Base-by-base conservation (phyloP, 2,888 invertebrate genomes). In the Lydus trimaculatus region DNA sequence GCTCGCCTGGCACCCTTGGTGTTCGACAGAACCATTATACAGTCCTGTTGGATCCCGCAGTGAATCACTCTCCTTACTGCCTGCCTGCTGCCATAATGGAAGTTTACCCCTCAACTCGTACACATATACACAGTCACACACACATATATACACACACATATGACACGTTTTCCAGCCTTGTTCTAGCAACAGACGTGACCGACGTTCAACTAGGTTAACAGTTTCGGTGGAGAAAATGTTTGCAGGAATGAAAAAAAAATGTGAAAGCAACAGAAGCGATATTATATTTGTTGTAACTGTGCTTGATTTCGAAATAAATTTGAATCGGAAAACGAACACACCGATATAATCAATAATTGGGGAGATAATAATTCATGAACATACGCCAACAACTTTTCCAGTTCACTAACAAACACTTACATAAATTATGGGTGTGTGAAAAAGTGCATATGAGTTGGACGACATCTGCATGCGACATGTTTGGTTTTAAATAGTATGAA, bases 61-160 rank as follows among this genome's bases (percentile, higher is more conserved):
- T 78, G 77, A 78, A 77, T 78, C 76, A 77, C 76, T 75, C 77
- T 76, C 75, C 75, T 66, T 60, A 48, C 48, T 11, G 20, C 48
- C 69, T 71, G 72, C 73, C 67, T 70, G 39, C 60, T 67, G 72
- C 76, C 67, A 70, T 73, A 71, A 73, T 69, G 65, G 72, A 60
- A 65, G 67, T 63, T 66, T 70, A 67, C 3, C 48, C 48, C 20
- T 20, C 48, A 20, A 9, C 48, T 48, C 48, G 13, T 20, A 48
- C 48, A 20, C 48, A 48, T 65, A 56, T 70, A 68, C 59, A 67
- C 60, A 69, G 62, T 62, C 70, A 69, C 67, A 65, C 68, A 73
- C 75, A 74, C 75, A 76, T 72, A 74, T 76, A 75, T 73, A 65
- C 68, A 73, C 75, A 74, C 75, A 76, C 73, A 74, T 76, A 75